phyloP scores from a whole-genome alignment of 2,113 vertebrate genomes.

The Pelodiscus sinensis region DNA sequence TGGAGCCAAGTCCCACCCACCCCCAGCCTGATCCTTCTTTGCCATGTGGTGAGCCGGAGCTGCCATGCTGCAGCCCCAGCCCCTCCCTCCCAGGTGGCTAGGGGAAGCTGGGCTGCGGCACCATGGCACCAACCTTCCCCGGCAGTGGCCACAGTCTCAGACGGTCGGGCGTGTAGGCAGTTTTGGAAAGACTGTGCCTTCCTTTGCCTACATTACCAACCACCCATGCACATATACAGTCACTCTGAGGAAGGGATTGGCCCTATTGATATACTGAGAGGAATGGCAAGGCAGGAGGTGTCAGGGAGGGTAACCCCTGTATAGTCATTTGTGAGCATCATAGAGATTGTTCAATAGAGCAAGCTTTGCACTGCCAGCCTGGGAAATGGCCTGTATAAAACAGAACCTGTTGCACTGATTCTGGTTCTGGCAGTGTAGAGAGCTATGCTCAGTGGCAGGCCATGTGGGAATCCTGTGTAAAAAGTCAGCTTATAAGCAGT shows the following conservation, averaged over 20 bases:
- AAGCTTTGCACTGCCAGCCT: not conserved
- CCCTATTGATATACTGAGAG: not conserved
- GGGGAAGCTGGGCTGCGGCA: no score
- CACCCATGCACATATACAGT: not conserved
- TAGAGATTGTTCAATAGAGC: not conserved
- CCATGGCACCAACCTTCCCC: no score
- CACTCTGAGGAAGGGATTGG: not conserved
- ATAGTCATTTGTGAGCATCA: not conserved
- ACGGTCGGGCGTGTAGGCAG: no score
- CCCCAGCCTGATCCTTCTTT: no score
- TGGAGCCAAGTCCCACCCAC: no score
- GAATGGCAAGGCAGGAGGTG: not conserved
- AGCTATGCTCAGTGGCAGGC: not conserved
- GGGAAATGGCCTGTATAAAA: not conserved
- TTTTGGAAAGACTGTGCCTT: no score
- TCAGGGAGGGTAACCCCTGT: not conserved
- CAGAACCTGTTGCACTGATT: not conserved
- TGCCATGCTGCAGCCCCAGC: no score
- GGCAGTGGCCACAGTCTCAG: no score
- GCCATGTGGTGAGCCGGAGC: no score
- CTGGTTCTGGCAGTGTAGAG: not conserved
- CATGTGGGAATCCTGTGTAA: not conserved
- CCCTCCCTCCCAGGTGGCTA: no score
- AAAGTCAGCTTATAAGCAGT: not conserved
- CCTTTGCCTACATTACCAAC: no score